Base-by-base conservation (phyloP, 2,797 vertebrate genomes). In the Pterois miles region DNA sequence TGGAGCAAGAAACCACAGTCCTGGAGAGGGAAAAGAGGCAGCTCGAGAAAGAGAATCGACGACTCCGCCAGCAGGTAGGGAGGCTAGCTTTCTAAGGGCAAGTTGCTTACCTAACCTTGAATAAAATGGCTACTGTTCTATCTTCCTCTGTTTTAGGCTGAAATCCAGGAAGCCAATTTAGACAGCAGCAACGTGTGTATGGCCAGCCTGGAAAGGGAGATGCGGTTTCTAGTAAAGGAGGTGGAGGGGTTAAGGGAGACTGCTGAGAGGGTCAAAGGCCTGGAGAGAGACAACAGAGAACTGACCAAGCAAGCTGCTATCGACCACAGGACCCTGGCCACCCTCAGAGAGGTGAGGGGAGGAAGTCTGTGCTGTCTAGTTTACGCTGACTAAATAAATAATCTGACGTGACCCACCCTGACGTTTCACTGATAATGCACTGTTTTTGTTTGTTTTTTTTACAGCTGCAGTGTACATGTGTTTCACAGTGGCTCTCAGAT, bases 11-110 rank as follows among this genome's bases (percentile, higher is more conserved):
- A 87, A 96, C 93, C 66, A 95, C 96, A 50, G 93, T 94, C 50
- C 86, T 98, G 75, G 97, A 98, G 90, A 97, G 96, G 87, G 96
- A 97, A 83, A 98, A 97, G 91, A 96, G 97, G 48, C 96, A 97
- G 56, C 92, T 98, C 4, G 97, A 98, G 86, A 98, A 98, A 74
- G 98, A 98, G 88, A 98, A 96, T 23, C 96, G 97, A 77, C 93
- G 98, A 48, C 96, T 99, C 56, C 94, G 96, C 22, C 98, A 98
- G 60, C 97, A 98, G 91, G 96, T 96, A 62, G 92, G 94, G 7
- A 7, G n/a, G 4, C 11, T 46, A n/a, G 10, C 43, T 57, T 25
- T 53, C 4, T n/a, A 20, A 16, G 9, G 25, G 2, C 6, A 29
- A 27, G 25, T 38, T 29, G 16, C n/a, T 50, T 5, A 31, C 5